phyloP scores from a whole-genome alignment of 1,140 invertebrate genomes.

The Linepithema humile region DNA sequence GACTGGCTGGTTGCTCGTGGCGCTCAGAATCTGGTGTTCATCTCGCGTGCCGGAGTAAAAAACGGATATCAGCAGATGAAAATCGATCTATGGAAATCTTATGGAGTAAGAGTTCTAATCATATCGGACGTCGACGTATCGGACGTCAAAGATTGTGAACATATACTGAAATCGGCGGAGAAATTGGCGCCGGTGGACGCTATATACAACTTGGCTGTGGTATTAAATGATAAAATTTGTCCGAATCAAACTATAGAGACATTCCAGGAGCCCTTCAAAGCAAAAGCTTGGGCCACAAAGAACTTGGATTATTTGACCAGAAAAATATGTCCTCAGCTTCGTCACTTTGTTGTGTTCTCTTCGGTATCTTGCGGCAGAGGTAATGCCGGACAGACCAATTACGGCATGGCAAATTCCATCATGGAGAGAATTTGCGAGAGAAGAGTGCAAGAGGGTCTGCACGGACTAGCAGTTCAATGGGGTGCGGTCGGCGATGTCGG shows the following conservation, averaged over 20 bases:
- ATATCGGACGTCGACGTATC: slow-evolving; percentile 83
- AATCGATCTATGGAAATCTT: slow-evolving; percentile 84
- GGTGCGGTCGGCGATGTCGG: slow-evolving; percentile 86
- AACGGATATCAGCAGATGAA: slow-evolving; percentile 88
- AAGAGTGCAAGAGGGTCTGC: slow-evolving; percentile 81
- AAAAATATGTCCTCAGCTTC: slow-evolving; percentile 82
- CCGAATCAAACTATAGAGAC: slow-evolving; percentile 84
- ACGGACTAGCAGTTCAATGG: slow-evolving; percentile 86
- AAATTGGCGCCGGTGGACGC: slow-evolving; percentile 88
- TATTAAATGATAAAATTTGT: slow-evolving; percentile 84
- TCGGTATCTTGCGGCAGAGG: slow-evolving; percentile 91
- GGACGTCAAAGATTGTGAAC: slow-evolving; percentile 82
- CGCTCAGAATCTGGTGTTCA: slow-evolving; percentile 88
- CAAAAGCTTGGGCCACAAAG: slow-evolving; percentile 84
- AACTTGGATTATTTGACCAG: slow-evolving; percentile 84
- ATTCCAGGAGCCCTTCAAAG: slow-evolving; percentile 82
- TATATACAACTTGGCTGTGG: slow-evolving; percentile 92
- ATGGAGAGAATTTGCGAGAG: slow-evolving; percentile 86
- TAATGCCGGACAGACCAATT: slow-evolving; percentile 92
- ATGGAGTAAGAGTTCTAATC: slow-evolving; percentile 84
- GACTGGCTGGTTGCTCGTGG: slow-evolving; percentile 91
- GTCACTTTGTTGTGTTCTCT: slow-evolving; percentile 89
- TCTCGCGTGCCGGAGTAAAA: slow-evolving; percentile 87
- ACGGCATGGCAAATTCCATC: slow-evolving; percentile 87
- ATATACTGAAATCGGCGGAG: slow-evolving; percentile 85